Percentiles rank a stretch among this genome's conserved stretches.
Evolutionary conservation across 2,113 vertebrate species (phyloP).

Genomic region (Syngnathus scovelli): DNA sequence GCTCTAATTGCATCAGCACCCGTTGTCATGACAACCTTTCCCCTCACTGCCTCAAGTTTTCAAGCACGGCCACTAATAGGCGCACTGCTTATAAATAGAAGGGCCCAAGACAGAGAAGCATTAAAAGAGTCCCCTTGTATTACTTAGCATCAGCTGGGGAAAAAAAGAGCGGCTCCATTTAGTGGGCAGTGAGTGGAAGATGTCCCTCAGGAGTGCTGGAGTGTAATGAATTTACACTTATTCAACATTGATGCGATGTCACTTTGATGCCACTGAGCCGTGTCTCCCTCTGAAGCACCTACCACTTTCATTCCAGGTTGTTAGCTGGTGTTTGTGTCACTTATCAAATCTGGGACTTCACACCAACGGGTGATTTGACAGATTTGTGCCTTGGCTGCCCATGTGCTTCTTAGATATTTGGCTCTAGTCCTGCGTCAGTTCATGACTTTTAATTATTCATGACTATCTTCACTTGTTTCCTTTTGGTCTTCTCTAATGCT

Average conservation of each 20-base stretch:
- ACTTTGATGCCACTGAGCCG: conserved; percentile 32
- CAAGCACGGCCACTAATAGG: conserved; percentile 43
- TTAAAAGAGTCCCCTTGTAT: conserved; percentile 52
- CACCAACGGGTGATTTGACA: conserved; percentile 22
- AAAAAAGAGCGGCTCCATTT: conserved; percentile 49
- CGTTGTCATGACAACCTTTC: conserved; percentile 65
- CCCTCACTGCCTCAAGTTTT: conserved; percentile 39
- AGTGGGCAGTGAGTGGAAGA: conserved; percentile 55
- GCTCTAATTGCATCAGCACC: conserved; percentile 52
- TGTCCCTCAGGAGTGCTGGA: conserved; percentile 52
- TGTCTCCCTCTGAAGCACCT: conserved; percentile 20
- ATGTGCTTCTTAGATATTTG: conserved; percentile 12
- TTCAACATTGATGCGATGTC: conserved; percentile 53
- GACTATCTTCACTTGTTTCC: conserved; percentile 17
- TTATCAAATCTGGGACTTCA: conserved; percentile 36
- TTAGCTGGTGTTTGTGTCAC: neutral
- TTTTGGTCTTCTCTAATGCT: neutral
- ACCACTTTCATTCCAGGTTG: conserved; percentile 31
- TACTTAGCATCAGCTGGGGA: conserved; percentile 51
- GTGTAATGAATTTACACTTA: conserved; percentile 58
- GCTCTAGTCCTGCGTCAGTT: conserved; percentile 42
- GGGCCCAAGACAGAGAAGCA: conserved; percentile 16
- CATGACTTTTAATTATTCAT: conserved; percentile 56
- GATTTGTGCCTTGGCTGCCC: conserved; percentile 21
- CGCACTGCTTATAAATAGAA: conserved; percentile 34